A percentile compares a stretch with the other conserved stretches of the same genome.
phyloP scores from a whole-genome alignment of 2,113 vertebrate genomes.

The Lichenostomus cassidix region DNA sequence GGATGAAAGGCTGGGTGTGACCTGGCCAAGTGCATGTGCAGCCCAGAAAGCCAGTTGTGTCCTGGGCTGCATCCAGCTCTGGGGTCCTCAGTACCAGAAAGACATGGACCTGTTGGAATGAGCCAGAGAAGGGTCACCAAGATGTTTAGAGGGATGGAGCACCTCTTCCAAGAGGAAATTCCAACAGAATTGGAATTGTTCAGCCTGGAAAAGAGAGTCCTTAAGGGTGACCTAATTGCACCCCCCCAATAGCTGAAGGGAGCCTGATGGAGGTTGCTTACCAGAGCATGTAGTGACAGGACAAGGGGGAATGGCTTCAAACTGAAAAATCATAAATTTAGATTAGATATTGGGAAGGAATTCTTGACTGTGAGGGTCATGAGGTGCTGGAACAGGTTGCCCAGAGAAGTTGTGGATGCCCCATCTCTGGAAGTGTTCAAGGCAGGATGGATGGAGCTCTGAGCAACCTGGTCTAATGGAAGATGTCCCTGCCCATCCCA shows the following conservation, averaged over 20 bases:
- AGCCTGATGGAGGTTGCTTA: background rate
- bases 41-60: background rate
- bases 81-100: no score
- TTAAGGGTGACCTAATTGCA: background rate
- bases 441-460: background rate
- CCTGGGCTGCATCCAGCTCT: background rate
- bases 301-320: background rate
- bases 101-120: background rate
- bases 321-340: background rate
- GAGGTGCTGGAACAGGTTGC: background rate
- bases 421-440: background rate
- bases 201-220: background rate
- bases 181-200: fast-evolving
- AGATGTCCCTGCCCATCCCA: no score
- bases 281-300: no score
- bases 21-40: background rate
- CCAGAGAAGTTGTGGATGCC: background rate
- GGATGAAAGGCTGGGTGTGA: background rate
- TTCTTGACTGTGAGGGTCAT: background rate
- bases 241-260: background rate
- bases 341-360: background rate
- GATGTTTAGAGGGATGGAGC: background rate
- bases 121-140: background rate
- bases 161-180: background rate
- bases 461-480: background rate